Percentiles rank a stretch among this genome's conserved stretches.
phyloP scores from a whole-genome alignment of 2,797 vertebrate genomes.

The Periparus ater region DNA sequence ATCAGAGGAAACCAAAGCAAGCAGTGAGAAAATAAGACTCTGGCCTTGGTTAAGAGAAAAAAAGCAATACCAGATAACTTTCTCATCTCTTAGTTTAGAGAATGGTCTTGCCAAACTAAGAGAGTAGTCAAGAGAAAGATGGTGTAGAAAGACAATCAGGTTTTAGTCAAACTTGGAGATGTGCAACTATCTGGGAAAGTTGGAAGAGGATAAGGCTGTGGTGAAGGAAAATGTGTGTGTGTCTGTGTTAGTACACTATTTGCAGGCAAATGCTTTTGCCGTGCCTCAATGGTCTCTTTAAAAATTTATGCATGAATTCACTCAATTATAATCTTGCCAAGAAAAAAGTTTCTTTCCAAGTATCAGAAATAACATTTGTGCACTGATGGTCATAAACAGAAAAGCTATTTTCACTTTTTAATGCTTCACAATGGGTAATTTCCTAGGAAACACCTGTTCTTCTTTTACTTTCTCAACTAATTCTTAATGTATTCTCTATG shows the following conservation, averaged over 20 bases:
- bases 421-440: neutral
- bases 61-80: neutral
- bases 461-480: neutral
- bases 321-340: conserved; percentile 1
- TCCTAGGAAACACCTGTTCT: neutral
- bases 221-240: neutral
- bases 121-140: neutral
- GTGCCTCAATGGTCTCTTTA: neutral
- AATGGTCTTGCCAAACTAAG: neutral
- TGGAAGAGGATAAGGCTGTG: neutral
- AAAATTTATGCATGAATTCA: conserved; percentile 24
- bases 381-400: neutral
- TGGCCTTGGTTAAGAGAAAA: neutral
- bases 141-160: accelerated
- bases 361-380: neutral
- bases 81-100: neutral
- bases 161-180: neutral
- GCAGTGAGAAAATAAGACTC: neutral
- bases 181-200: neutral
- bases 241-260: accelerated
- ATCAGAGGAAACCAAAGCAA: neutral
- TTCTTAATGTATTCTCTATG: neutral
- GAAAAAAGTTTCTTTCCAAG: conserved; percentile 15
- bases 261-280: neutral
- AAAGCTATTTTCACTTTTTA: neutral